phyloP scores from a whole-genome alignment of 2,113 vertebrate species.

The Urocolius indicus region DNA sequence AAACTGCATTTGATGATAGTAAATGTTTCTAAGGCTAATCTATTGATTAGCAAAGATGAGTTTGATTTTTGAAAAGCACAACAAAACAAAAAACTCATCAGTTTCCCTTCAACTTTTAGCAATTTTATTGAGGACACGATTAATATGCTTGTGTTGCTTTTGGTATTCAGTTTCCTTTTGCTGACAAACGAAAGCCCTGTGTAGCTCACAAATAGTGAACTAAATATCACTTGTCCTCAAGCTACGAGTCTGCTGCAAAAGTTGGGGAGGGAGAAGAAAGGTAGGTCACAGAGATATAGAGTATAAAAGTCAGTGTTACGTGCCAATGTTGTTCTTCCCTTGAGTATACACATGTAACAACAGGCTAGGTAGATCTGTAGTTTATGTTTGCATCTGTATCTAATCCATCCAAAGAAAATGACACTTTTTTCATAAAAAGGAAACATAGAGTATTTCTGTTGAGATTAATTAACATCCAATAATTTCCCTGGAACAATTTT shows the following conservation, averaged over 20 bases:
- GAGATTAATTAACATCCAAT: constrained; percentile 10
- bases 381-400: constrained; percentile 6
- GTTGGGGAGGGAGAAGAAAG: constrained; percentile 21
- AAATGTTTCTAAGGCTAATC: constrained; percentile 18
- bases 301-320: background rate
- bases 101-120: constrained; percentile 14
- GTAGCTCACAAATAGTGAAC: background rate
- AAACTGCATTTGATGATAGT: background rate
- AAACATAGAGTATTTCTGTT: background rate
- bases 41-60: background rate
- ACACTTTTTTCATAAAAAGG: background rate
- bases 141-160: background rate
- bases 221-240: background rate
- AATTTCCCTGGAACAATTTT: background rate
- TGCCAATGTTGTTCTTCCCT: background rate
- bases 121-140: constrained; percentile 1
- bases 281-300: background rate
- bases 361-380: background rate
- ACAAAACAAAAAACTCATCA: background rate
- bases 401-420: background rate
- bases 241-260: background rate
- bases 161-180: background rate
- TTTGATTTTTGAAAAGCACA: background rate
- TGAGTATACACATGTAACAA: background rate
- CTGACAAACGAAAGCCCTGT: background rate